phyloP scores from a whole-genome alignment of 2,888 invertebrate species.

The Drosophila percnosoma region DNA sequence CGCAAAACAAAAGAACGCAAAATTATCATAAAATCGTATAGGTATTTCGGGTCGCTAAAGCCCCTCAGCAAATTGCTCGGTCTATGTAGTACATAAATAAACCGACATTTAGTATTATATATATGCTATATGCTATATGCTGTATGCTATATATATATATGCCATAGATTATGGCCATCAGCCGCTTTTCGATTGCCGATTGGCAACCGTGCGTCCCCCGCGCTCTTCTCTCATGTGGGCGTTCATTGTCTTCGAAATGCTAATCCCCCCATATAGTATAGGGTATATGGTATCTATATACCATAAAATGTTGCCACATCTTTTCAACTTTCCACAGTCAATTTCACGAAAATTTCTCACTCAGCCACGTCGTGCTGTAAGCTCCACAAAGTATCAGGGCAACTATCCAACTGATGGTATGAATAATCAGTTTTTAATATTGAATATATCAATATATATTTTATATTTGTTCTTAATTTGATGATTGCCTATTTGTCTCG shows the following conservation, averaged over 20 bases:
- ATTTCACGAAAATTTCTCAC: constrained; percentile 19
- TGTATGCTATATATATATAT: neutral
- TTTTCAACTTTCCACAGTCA: constrained; percentile 27
- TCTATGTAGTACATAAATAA: constrained; percentile 26
- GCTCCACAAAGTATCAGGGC: neutral
- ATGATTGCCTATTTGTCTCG: neutral
- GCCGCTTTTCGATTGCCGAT: constrained; percentile 47
- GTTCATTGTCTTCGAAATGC: constrained; percentile 41
- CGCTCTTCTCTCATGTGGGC: constrained; percentile 24
- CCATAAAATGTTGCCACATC: constrained; percentile 13
- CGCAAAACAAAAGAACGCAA: constrained; percentile 65
- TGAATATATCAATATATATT: neutral
- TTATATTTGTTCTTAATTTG: neutral
- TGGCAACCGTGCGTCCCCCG: constrained; percentile 25
- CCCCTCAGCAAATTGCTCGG: constrained; percentile 24
- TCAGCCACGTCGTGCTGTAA: neutral
- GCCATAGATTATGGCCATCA: constrained; percentile 32
- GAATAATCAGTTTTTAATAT: too few species aligned
- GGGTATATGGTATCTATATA: neutral
- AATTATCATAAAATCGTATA: constrained; percentile 68
- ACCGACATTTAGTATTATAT: constrained; percentile 8
- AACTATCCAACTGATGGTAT: neutral
- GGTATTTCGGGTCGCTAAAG: constrained; percentile 15
- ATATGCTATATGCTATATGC: neutral
- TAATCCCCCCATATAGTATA: constrained; percentile 34